These are phyloP conservation scores for Drosophila sturtevanti DNA, from an alignment of 1,140 invertebrate species.

Conservation along the genomic window DNA sequence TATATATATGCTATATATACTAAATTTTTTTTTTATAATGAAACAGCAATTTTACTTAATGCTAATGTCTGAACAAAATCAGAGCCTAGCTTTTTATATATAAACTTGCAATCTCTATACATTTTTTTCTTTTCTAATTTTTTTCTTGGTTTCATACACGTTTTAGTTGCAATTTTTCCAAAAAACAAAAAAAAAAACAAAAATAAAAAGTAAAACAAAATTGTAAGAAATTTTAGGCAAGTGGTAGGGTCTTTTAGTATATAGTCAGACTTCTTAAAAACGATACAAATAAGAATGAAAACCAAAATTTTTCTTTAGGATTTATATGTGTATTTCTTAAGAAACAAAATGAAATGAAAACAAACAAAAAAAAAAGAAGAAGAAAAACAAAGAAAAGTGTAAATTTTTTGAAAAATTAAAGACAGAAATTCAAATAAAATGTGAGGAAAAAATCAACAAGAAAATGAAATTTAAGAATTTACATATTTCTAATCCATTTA, in stretches of 20 bases:
- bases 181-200: constrained; percentile 2
- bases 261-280: constrained; percentile 24
- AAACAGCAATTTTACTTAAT: constrained; percentile 45
- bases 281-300: constrained; percentile 32
- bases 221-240: constrained; percentile 53
- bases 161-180: constrained; percentile 30
- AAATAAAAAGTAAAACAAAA: no score
- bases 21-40: constrained; percentile 3
- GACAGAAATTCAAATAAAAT: constrained; percentile 26
- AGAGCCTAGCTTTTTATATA: constrained; percentile 30
- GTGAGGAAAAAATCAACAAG: constrained; percentile 23
- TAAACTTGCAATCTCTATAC: constrained; percentile 42
- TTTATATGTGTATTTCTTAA: constrained; percentile 41
- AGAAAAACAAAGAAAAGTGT: constrained; percentile 22
- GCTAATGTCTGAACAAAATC: not conserved
- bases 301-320: constrained; percentile 59
- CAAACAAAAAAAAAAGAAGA: constrained; percentile 30
- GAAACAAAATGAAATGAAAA: constrained; percentile 35
- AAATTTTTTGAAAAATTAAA: constrained; percentile 48
- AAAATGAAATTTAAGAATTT: not conserved
- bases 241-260: constrained; percentile 52
- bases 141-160: constrained; percentile 20
- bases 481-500: constrained; percentile 47
- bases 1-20: constrained; percentile 20
- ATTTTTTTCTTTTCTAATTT: constrained; percentile 10